Percentiles rank a stretch among this genome's conserved stretches.
Evolutionary conservation across 2,113 vertebrate species (phyloP).

Genomic region (Dipodomys ordii): DNA sequence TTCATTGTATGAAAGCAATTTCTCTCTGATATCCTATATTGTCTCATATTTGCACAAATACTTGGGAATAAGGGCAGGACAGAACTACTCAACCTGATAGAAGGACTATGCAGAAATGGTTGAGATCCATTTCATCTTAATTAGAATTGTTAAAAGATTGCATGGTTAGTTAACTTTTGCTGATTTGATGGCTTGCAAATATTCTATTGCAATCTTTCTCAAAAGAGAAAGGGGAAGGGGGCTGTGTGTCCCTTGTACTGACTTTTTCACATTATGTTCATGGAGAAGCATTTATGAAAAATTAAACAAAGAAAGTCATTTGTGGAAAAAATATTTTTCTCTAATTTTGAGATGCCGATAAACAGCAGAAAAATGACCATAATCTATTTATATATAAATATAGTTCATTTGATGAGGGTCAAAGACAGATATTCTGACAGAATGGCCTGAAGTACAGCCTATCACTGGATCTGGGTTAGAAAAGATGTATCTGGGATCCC

Average conservation of each 20-base stretch:
- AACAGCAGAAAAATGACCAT: not conserved
- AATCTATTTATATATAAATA: not conserved
- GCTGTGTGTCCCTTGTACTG: not conserved
- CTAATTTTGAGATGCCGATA: conserved; percentile 9
- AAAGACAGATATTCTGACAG: not conserved
- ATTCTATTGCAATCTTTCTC: not conserved
- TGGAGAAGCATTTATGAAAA: conserved; percentile 24
- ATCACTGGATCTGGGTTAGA: too few relatives aligned
- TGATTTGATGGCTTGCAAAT: conserved; percentile 29
- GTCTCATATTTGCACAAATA: conserved; percentile 27
- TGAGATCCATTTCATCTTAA: not conserved
- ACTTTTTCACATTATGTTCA: conserved; percentile 28
- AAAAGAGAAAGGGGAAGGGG: not conserved
- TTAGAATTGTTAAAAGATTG: conserved; percentile 22
- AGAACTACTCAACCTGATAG: not conserved
- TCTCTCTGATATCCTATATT: not conserved
- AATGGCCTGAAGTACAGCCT: not conserved
- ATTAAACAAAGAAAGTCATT: not conserved
- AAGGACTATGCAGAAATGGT: not conserved
- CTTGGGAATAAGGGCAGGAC: not conserved
- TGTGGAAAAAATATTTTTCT: not conserved
- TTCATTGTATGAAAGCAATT: not conserved
- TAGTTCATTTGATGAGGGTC: not conserved
- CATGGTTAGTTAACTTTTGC: not conserved
- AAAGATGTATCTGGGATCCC: not conserved